Evolutionary conservation across 35 echinoderm and acorn worm species (phyloP), one percentile per base, ranked within the genome.

Genomic region (Acanthaster planci): DNA sequence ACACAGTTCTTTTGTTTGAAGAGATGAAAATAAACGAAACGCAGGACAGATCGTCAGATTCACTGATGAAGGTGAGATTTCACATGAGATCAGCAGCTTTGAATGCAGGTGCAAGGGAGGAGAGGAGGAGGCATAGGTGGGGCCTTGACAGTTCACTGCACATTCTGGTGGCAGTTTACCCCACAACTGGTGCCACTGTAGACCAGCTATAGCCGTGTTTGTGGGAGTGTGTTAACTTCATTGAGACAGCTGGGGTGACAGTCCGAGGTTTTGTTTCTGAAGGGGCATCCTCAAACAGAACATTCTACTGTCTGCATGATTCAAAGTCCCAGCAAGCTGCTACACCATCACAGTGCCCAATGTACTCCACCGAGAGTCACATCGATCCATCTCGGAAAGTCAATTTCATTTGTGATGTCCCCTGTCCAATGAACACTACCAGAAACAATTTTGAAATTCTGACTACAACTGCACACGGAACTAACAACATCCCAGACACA

Each of bases 1-100:
- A 87, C 18, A 76, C 80, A 2, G 47, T 44, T 22, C 21, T 87
- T 39, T 16, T 87, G 1, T 87, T 79, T 59, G 85, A 87, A 39
- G 85, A 87, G 51, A 87, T 87, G 85, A 87, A 87, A 54, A n/a
- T 87, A 16, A 87, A 87, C 36, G 1, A 16, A 38, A 53, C 26
- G 50, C 52, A 39, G 77, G 86, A 10, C 19, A 60, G 9, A 79
- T 88, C 1, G 38, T 67, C 1, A 77, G 86, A 40, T 88, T 88
- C 37, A 40, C 78, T 35, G 78, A 88, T 21, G 26, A 68, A 9
- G 86, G 78, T 4, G 16, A 40, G 2, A 21, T 88, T 17, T 38
- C 52, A 17, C 32, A 81, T 17, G 77, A 88, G 26, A 51, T 88
- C 27, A 37, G 1, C 6, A 9, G 37, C 5, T 86, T 86, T 76